Conservation (phyloP, 2,888 invertebrate species). For the Halictus quadricinctus region DNA sequence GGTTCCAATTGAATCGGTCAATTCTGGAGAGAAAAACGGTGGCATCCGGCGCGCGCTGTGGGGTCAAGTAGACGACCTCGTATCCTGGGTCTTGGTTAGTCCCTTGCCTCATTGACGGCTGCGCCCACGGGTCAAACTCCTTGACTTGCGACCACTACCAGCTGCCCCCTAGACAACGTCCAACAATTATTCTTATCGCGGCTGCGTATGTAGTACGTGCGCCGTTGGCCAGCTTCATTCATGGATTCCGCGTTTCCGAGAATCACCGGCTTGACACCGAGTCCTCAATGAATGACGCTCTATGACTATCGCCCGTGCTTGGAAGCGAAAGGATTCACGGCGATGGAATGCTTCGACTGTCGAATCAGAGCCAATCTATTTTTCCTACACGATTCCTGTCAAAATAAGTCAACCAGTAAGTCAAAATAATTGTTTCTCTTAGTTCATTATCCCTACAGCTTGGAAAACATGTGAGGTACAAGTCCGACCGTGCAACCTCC, state of each 20-base stretch:
- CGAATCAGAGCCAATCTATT: background rate
- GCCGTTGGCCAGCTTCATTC: constrained; percentile 52
- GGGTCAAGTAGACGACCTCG: constrained; percentile 81
- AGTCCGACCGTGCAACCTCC: no score
- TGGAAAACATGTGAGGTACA: no score
- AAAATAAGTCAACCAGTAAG: no score
- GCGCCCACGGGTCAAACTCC: constrained; percentile 79
- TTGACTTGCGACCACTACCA: constrained; percentile 79
- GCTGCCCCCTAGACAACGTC: constrained; percentile 77
- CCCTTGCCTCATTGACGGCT: constrained; percentile 75
- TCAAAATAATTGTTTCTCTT: no score
- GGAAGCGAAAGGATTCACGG: background rate
- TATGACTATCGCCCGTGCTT: constrained; percentile 7
- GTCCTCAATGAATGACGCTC: constrained; percentile 34
- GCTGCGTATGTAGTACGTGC: constrained; percentile 44
- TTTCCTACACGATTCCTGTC: no score
- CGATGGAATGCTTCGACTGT: background rate
- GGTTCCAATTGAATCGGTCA: constrained; percentile 74
- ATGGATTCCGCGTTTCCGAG: constrained; percentile 57
- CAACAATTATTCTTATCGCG: constrained; percentile 61
- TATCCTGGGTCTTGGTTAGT: constrained; percentile 80
- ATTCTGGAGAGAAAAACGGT: constrained; percentile 78
- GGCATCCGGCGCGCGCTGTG: constrained; percentile 81
- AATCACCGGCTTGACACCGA: constrained; percentile 25
- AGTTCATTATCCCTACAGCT: no score